Base-by-base conservation (phyloP, 2,797 vertebrate species). In the Oceanodroma leucorhoa region DNA sequence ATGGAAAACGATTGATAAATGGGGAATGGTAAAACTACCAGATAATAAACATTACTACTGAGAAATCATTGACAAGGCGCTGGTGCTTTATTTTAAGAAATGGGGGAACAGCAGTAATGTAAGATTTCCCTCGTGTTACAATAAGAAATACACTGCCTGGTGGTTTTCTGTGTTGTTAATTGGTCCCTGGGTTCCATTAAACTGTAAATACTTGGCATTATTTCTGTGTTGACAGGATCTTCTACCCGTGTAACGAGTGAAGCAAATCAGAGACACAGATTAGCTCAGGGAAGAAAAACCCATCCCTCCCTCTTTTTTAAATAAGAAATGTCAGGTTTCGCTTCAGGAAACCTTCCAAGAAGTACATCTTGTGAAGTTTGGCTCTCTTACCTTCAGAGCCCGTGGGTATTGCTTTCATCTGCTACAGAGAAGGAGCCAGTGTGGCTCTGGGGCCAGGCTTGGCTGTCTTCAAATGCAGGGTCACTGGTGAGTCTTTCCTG, bases 21-120 rank as follows among this genome's bases (percentile, higher is more conserved):
- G 73, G 29, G 60, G 41, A 30, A 14, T 77, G 93, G 75, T 83
- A 75, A 91, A 90, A 88, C 38, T 90, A 83, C 36, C 48, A 73
- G 76, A 70, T 92, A 97, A 98, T 98, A 98, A 98, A 98, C 38
- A 24, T 95, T 48, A 40, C 71, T 95, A 38, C 69, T 81, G 62
- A 96, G 80, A 93, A 95, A 91, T 87, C 72, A 79, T 93, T 94
- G 94, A 92, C 36, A 11, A 60, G 89, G 53, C 3, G 0, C 60
- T 90, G 95, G 91, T n/a, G 41, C 94, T 95, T 95, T 90, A 89
- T 94, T 90, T 96, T 93, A 95, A 92, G 89, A 36, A 94, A 75
- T 61, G 14, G 36, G 67, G 50, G 40, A 92, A 61, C 83, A 64
- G 64, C 72, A 62, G 50, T 83, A 67, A 54, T 43, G 36, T 60